Base-by-base conservation (phyloP, 2,888 invertebrate species). In the Oscheius sp. region DNA sequence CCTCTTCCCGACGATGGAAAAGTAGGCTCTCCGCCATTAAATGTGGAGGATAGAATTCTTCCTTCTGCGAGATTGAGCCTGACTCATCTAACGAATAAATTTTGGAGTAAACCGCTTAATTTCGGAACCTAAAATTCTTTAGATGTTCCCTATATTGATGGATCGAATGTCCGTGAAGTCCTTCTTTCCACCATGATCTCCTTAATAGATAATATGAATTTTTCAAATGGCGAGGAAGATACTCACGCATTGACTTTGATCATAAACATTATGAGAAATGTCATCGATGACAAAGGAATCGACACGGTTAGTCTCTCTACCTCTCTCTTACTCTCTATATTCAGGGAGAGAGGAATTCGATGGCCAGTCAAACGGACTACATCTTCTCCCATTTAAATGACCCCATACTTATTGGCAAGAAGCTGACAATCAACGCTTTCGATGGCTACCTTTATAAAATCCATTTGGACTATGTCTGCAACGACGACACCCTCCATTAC, bases 91-190 rank as follows among this genome's bases (percentile, higher is more conserved):
- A 59, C 67, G 0, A 59, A 67, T 26, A 47, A 49, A 28, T 30
- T 33, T 30, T 67, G 57, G 49, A 59, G 65, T 65, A 12, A 41
- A 33, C 24, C 6, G 47, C 47, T 20, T 51, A 51, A 9, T 51
- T 17, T 6, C 17, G 9, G 9, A 36, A 36, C 8, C 8, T 14
- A 36, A 36, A 9, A 36, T 9, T 17, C 3, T 64, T 38, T 33
- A 65, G 65, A 67, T 22, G 47, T 59, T 30, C 38, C 59, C n/a
- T 67, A 67, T 36, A 38, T 28, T 2, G 67, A 67, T 49, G 67
- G 67, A 0, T 24, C 28, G 3, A 67, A 67, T 32, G 62, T 67
- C 1, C 38, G 67, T 6, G 67, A 62, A 33, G 50, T 38, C 2
- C 20, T 67, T 6, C n/a, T 67, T n/a, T 20, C n/a, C 1, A 33